A percentile compares a stretch with the other conserved stretches of the same genome.
These are phyloP conservation scores for Meloidogyne exigua DNA, from an alignment of 1,140 invertebrate species.

Conservation along the genomic window DNA sequence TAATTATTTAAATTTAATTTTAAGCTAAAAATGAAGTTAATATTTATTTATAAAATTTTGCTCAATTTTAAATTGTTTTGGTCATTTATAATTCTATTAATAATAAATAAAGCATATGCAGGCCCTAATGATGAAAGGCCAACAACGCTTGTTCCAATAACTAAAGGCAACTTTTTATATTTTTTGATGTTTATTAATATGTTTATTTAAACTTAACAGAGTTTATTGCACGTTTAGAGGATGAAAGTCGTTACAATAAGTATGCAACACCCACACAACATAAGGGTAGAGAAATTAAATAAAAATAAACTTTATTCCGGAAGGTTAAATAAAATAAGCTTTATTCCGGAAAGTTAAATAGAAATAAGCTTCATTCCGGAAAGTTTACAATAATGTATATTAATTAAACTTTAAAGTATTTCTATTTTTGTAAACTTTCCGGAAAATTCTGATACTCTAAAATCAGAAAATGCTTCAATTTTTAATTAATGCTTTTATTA, in stretches of 20 bases:
- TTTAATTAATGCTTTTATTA: no score
- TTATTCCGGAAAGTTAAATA: no score
- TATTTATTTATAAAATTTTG: constrained; percentile 14
- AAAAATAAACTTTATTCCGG: no score
- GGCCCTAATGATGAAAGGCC: neutral
- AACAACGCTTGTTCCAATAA: constrained; percentile 17
- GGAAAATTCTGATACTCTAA: no score
- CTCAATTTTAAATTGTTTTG: constrained; percentile 10
- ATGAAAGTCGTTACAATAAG: constrained; percentile 52
- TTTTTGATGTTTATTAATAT: neutral
- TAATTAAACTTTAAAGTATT: no score
- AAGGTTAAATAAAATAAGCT: no score
- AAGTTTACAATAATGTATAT: no score
- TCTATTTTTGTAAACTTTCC: no score
- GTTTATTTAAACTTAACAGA: constrained; percentile 26
- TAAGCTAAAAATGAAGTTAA: neutral
- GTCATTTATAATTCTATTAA: constrained; percentile 1
- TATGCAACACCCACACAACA: constrained; percentile 62
- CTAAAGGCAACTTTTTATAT: neutral
- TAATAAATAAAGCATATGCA: neutral
- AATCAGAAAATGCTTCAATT: no score
- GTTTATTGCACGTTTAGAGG: constrained; percentile 50
- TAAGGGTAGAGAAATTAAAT: constrained; percentile 42
- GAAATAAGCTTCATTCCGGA: no score
- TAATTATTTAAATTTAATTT: neutral